phyloP scores from a whole-genome alignment of 2,797 vertebrate species.

The Halcyon badia region DNA sequence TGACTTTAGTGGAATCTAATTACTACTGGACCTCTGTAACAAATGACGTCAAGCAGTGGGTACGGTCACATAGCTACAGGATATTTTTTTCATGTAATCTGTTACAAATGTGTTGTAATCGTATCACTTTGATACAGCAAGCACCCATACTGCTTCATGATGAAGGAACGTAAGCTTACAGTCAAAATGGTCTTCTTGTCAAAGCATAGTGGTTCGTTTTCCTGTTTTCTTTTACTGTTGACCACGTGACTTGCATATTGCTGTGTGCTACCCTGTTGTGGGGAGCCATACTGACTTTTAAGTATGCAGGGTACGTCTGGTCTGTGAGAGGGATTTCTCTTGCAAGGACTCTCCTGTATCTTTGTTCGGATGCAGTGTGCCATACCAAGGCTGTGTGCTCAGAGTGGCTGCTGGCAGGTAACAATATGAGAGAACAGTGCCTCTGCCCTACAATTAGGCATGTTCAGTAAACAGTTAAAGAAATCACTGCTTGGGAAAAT shows the following conservation, averaged over 20 bases:
- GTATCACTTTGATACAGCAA: not conserved
- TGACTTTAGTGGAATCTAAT: slow-evolving; percentile 79
- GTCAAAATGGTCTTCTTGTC: not conserved
- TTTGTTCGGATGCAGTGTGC: not conserved
- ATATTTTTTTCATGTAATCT: not conserved
- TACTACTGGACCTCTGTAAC: slow-evolving; percentile 83
- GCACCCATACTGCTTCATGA: fast-evolving
- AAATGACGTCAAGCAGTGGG: slow-evolving; percentile 83
- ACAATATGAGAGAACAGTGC: not conserved
- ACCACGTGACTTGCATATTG: not conserved
- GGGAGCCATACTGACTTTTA: not conserved
- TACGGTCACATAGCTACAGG: slow-evolving; percentile 63
- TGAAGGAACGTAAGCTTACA: not conserved
- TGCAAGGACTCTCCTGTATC: not conserved
- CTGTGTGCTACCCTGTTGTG: too few species aligned
- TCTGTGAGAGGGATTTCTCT: not conserved
- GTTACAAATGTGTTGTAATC: not conserved
- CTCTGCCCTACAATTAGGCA: not conserved
- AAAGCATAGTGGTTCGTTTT: not conserved
- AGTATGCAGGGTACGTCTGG: not conserved
- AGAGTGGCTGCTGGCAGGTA: not conserved
- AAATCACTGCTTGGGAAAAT: not conserved
- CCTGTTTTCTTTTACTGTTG: not conserved
- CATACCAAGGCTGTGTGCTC: not conserved
- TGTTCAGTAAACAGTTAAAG: not conserved